These are phyloP conservation scores for Amphimallon solstitiale DNA, from an alignment of 2,888 invertebrate species.

Conservation along the genomic window DNA sequence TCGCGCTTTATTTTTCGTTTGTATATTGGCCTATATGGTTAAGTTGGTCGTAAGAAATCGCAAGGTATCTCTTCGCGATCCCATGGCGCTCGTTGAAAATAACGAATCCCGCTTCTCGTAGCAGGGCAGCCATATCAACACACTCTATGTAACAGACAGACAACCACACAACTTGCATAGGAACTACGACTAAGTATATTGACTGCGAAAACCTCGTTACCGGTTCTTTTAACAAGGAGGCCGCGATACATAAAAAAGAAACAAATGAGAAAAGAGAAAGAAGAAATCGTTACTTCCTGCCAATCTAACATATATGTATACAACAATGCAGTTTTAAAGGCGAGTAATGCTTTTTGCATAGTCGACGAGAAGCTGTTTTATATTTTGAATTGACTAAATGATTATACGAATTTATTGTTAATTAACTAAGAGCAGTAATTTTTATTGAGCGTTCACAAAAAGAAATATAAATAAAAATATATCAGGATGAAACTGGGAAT, in stretches of 20 bases:
- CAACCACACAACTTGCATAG: conserved; percentile 45
- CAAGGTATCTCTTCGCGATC: conserved; percentile 46
- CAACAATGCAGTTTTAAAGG: not conserved
- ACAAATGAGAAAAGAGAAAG: conserved; percentile 12
- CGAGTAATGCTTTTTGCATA: no score
- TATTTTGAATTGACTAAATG: no score
- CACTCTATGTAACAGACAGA: conserved; percentile 30
- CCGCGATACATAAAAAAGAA: conserved; percentile 26
- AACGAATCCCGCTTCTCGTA: conserved; percentile 49
- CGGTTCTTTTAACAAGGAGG: conserved; percentile 44
- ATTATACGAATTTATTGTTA: no score
- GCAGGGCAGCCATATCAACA: conserved; percentile 38
- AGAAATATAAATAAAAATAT: no score
- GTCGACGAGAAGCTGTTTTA: no score
- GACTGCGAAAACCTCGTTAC: conserved; percentile 51
- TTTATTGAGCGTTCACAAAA: no score
- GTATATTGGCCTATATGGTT: conserved; percentile 48
- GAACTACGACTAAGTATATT: conserved; percentile 50
- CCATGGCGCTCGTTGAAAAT: conserved; percentile 50
- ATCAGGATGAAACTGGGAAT: no score
- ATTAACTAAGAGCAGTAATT: no score
- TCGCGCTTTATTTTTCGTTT: conserved; percentile 49
- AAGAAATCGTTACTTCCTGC: not conserved
- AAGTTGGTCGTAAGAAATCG: conserved; percentile 45
- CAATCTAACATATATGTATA: not conserved